Evolutionary conservation across 2,797 vertebrate species (phyloP).

Genomic region (Vespertilio murinus): DNA sequence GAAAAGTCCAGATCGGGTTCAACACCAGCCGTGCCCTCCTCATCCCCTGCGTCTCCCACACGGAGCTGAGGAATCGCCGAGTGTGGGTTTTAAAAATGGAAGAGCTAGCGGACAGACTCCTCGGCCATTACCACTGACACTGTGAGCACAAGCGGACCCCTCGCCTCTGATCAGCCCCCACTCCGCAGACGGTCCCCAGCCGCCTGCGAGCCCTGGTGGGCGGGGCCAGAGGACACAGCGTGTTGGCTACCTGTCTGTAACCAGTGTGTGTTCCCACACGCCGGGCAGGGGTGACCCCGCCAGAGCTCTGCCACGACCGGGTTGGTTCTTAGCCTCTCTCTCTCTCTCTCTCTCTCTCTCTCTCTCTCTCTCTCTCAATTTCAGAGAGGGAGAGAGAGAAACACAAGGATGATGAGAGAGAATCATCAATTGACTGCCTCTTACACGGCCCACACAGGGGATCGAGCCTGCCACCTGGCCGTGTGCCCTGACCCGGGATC

Average conservation of each 20-base stretch:
- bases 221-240: too few relatives aligned
- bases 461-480: too few relatives aligned
- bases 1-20: background rate
- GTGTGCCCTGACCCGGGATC: too few relatives aligned
- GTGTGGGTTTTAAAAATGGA: conserved; percentile 3
- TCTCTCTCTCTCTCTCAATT: too few relatives aligned
- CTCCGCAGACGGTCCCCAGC: background rate
- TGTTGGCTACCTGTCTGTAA: background rate
- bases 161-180: background rate
- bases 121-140: background rate
- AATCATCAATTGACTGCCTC: too few relatives aligned
- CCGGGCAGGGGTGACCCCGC: background rate
- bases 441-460: too few relatives aligned
- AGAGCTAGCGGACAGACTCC: background rate
- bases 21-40: background rate
- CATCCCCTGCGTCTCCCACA: background rate
- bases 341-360: too few relatives aligned
- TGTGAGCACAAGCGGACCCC: background rate
- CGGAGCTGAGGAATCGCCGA: background rate
- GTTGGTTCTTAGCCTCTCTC: background rate
- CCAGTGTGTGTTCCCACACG: background rate
- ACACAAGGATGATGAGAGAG: too few relatives aligned
- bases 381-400: too few relatives aligned
- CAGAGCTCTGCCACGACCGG: background rate
- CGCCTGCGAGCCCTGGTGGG: too few relatives aligned